phyloP scores from a whole-genome alignment of 37 sponge, comb jelly and placozoan genomes.

The Tethya wilhelma region DNA sequence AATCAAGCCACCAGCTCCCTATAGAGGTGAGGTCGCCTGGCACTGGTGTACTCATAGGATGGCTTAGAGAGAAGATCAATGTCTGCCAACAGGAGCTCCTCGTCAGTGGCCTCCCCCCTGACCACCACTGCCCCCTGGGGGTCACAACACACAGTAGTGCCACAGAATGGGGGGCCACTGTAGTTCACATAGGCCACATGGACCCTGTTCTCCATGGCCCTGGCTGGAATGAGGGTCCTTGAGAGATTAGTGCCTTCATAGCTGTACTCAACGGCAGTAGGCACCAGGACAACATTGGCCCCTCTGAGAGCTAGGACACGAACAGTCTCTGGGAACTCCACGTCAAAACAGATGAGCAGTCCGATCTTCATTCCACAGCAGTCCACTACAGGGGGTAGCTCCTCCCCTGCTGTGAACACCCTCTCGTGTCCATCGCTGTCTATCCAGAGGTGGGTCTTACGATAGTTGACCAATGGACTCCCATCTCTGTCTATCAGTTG shows the following conservation, averaged over 20 bases:
- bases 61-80: no score
- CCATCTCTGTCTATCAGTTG: conserved; percentile 66
- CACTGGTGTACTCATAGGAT: no score
- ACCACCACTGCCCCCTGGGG: conserved; percentile 37
- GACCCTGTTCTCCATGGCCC: conserved; percentile 48
- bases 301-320: conserved; percentile 34
- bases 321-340: conserved; percentile 60
- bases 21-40: no score
- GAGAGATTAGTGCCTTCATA: background rate
- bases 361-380: conserved; percentile 64
- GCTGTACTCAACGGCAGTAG: conserved; percentile 26
- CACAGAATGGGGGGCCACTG: conserved; percentile 16
- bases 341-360: conserved; percentile 63
- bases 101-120: conserved; percentile 5
- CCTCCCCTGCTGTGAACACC: conserved; percentile 43
- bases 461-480: conserved; percentile 38
- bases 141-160: conserved; percentile 7
- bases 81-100: conserved; percentile 13
- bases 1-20: no score
- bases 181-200: conserved; percentile 61
- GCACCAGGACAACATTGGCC: conserved; percentile 40
- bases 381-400: conserved; percentile 18
- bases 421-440: background rate
- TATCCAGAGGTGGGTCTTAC: conserved; percentile 57
- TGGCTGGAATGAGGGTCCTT: background rate